phyloP scores from a whole-genome alignment of 2,113 vertebrate genomes.

The Clarias gariepinus region DNA sequence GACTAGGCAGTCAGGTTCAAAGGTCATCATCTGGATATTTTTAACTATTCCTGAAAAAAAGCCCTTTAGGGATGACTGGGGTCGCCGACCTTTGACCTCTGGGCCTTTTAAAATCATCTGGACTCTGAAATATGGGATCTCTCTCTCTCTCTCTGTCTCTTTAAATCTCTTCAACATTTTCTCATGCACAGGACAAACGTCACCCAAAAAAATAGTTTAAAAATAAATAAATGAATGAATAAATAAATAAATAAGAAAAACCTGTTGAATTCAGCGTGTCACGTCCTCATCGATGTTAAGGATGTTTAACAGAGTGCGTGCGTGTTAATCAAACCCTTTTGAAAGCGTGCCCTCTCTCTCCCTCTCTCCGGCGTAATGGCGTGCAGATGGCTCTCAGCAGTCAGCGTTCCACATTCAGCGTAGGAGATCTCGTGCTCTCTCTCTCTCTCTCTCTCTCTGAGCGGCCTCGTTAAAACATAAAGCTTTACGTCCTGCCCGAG shows the following conservation, averaged over 20 bases:
- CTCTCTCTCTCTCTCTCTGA: neutral
- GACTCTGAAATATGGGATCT: slow-evolving; percentile 55
- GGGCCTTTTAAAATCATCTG: slow-evolving; percentile 60
- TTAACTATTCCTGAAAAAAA: slow-evolving; percentile 64
- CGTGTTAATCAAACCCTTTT: slow-evolving; percentile 3
- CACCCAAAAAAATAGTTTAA: too few species aligned
- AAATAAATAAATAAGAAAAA: too few species aligned
- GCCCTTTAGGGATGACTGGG: slow-evolving; percentile 64
- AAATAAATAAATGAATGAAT: too few species aligned
- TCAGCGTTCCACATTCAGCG: slow-evolving; percentile 56
- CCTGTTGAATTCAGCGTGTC: neutral
- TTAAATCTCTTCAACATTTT: neutral
- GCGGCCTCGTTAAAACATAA: slow-evolving; percentile 44
- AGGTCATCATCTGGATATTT: slow-evolving; percentile 77
- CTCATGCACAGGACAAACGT: neutral
- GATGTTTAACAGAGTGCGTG: neutral
- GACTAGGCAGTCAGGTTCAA: slow-evolving; percentile 53
- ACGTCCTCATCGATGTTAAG: neutral
- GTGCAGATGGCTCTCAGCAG: slow-evolving; percentile 67
- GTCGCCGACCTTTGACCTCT: slow-evolving; percentile 66
- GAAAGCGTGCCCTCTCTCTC: neutral
- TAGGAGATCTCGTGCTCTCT: neutral
- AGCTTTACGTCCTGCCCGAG: slow-evolving; percentile 14
- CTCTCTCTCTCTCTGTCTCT: neutral
- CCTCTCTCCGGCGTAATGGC: slow-evolving; percentile 60